These are phyloP conservation scores for Cyclophora albipunctata DNA, from an alignment of 2,888 invertebrate genomes.

Conservation along the genomic window DNA sequence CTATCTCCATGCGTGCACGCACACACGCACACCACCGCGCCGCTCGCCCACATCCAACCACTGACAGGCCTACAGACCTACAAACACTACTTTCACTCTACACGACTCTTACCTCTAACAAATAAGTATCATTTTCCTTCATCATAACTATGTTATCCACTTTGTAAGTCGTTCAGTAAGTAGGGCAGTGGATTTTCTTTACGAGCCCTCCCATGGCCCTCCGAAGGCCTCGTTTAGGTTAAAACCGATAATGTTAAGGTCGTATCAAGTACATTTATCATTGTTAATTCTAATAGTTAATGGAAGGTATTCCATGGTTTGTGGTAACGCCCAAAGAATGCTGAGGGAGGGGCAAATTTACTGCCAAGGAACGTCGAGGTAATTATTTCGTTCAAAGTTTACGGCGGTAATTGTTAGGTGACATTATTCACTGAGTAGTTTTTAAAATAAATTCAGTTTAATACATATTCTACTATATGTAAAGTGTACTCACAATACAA, in stretches of 20 bases:
- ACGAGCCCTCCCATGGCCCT: slow-evolving; percentile 52
- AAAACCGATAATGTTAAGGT: slow-evolving; percentile 42
- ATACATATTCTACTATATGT: too few relatives aligned
- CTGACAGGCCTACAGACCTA: slow-evolving; percentile 70
- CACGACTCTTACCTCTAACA: slow-evolving; percentile 23
- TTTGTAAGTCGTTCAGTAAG: slow-evolving; percentile 49
- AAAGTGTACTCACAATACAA: too few relatives aligned
- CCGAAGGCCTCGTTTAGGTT: slow-evolving; percentile 46
- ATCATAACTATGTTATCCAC: slow-evolving; percentile 11
- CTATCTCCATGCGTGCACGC: slow-evolving; percentile 70
- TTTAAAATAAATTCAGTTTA: too few relatives aligned
- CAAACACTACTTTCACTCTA: slow-evolving; percentile 55
- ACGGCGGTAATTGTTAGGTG: too few relatives aligned
- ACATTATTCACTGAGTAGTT: too few relatives aligned
- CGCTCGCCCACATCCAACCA: slow-evolving; percentile 39
- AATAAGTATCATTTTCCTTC: slow-evolving; percentile 32
- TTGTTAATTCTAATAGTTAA: slow-evolving; percentile 1
- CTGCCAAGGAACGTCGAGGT: too few relatives aligned
- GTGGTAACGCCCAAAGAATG: neutral
- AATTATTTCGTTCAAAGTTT: too few relatives aligned
- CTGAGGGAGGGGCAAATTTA: neutral
- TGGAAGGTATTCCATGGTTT: neutral
- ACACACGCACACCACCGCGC: slow-evolving; percentile 36
- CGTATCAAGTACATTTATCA: slow-evolving; percentile 20
- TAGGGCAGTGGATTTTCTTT: slow-evolving; percentile 63